Base-by-base conservation (phyloP, 2,888 invertebrate species). In the Ashinkailepas kermadecensis region DNA sequence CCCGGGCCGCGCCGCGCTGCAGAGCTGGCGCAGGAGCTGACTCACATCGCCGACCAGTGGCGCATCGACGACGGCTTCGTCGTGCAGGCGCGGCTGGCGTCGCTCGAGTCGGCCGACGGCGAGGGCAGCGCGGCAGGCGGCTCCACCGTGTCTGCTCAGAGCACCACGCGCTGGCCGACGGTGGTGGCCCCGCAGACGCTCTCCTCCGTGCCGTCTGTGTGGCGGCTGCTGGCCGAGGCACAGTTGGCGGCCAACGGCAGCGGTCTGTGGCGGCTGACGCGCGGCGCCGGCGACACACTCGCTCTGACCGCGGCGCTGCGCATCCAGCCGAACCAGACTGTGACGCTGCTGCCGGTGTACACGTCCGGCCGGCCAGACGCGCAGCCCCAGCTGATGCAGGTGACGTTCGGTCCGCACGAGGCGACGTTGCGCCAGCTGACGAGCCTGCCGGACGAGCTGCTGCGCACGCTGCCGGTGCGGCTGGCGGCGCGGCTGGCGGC, bases 1-100 rank as follows among this genome's bases (percentile, higher is more conserved):
- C 18, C 84, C 83, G 15, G 84, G 81, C 21, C 85, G 82, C 58
- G 85, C 82, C 74, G 85, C 85, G 59, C 84, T 84, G 54, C 85
- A 82, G 54, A 85, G 82, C 81, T 85, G 85, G 15, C 85, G 83
- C 39, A 83, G 62, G 23, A 82, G 74, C 65, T 74, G 21, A 56
- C 18, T 11, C 21, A 13, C 54, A 74, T 74, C 54, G 74, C 74
- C 56, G 74, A 18, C 9, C 54, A 54, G 54, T 74, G 74, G 74
- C 54, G 21, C 3, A 56, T 15, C 54, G 56, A 54, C 1, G 74
- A 74, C 54, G 56, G 56, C 13, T 74, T 74, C 74, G 56, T 15
- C 56, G 74, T 74, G 74, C 18, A 70, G 15, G 13, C 6, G 39
- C 12, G 12, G 39, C 8, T 39, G 70, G 74, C 11, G 12, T 11